Conservation (phyloP, 2,888 invertebrate species). For the Sminthurides aquaticus region DNA sequence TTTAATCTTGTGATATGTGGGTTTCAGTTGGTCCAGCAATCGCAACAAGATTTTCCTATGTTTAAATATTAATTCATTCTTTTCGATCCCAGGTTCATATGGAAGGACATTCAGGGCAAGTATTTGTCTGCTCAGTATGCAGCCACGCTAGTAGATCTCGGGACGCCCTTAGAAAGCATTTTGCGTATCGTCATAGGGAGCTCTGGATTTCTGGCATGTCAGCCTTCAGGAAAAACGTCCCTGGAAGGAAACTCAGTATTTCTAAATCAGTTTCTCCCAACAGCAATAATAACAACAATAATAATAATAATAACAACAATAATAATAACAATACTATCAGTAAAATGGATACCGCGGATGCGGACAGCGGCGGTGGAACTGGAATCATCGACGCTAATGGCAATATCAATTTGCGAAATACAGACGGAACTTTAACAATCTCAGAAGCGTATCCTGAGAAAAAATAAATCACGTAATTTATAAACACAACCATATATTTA, state of each 20-base stretch:
- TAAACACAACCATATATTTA: too few species aligned
- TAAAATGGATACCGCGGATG: conserved; percentile 26
- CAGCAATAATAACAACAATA: conserved; percentile 36
- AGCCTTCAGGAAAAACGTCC: conserved; percentile 43
- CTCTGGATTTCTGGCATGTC: conserved; percentile 41
- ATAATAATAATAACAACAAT: conserved; percentile 33
- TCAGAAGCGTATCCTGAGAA: conserved; percentile 37
- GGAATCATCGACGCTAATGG: conserved; percentile 40
- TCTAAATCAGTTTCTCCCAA: conserved; percentile 34
- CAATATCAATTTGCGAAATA: conserved; percentile 41
- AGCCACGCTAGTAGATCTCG: conserved; percentile 78
- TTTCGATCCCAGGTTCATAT: conserved; percentile 65
- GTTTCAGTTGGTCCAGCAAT: too few species aligned
- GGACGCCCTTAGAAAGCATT: conserved; percentile 79
- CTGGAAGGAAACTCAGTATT: conserved; percentile 42
- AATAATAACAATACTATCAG: conserved; percentile 38
- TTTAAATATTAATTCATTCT: too few species aligned
- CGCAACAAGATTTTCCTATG: too few species aligned
- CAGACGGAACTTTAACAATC: conserved; percentile 43
- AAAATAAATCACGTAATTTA: conserved; percentile 8
- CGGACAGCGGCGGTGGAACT: conserved; percentile 21
- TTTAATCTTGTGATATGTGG: too few species aligned
- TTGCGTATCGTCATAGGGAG: conserved; percentile 57
- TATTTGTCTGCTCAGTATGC: conserved; percentile 79
- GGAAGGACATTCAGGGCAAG: conserved; percentile 81